phyloP scores from a whole-genome alignment of 2,888 invertebrate genomes.

The Apotomis betuletana region DNA sequence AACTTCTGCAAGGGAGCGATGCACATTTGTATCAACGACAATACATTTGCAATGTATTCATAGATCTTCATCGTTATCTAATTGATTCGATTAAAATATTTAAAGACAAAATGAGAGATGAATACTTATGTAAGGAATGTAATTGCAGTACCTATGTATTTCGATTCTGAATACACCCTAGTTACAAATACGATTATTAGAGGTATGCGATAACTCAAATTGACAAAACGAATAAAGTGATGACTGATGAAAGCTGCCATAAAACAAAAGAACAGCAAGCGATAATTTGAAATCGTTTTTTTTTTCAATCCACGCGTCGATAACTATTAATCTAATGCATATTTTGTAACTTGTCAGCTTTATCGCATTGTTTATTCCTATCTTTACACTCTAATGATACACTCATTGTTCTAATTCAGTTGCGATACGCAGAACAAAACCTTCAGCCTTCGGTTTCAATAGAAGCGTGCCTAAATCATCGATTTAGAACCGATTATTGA shows the following conservation, averaged over 20 bases:
- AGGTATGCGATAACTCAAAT: neutral
- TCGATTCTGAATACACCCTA: too few relatives aligned
- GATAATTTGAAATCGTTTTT: slow-evolving; percentile 14
- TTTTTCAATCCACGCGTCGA: slow-evolving; percentile 22
- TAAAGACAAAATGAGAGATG: too few relatives aligned
- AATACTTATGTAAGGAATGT: too few relatives aligned
- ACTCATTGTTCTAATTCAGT: slow-evolving; percentile 38
- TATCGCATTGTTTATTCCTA: slow-evolving; percentile 35
- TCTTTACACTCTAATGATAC: slow-evolving; percentile 39
- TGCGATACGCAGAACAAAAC: slow-evolving; percentile 50
- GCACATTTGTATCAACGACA: too few relatives aligned
- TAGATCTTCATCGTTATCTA: too few relatives aligned
- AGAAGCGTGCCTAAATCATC: slow-evolving; percentile 58
- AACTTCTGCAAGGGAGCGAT: too few relatives aligned
- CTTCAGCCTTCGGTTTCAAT: slow-evolving; percentile 57
- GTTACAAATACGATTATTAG: too few relatives aligned
- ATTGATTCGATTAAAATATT: too few relatives aligned
- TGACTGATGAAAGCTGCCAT: neutral
- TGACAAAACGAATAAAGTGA: neutral
- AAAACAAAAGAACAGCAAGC: slow-evolving; percentile 4
- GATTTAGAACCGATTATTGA: slow-evolving; percentile 64
- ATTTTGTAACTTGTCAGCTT: slow-evolving; percentile 39
- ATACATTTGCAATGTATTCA: too few relatives aligned
- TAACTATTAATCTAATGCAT: slow-evolving; percentile 34
- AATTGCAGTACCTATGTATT: neutral